phyloP scores from a whole-genome alignment of 2,888 invertebrate species.

The Limenitis camilla region DNA sequence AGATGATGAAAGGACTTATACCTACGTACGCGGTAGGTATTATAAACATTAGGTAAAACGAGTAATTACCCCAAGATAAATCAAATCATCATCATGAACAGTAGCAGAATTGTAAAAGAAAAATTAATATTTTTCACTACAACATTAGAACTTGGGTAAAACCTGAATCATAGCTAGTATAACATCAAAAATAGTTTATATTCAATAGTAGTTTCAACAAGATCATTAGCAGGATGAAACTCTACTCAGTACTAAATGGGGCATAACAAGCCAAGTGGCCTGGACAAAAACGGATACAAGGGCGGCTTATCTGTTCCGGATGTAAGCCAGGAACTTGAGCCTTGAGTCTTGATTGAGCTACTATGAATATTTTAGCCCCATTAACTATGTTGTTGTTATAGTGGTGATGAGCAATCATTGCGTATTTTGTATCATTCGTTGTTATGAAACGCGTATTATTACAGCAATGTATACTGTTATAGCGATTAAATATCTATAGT shows the following conservation, averaged over 20 bases:
- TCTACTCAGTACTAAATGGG: slow-evolving; percentile 18
- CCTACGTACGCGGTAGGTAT: too few relatives aligned
- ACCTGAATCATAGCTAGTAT: neutral
- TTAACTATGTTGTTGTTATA: neutral
- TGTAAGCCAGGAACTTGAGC: slow-evolving; percentile 28
- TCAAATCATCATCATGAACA: too few relatives aligned
- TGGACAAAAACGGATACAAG: slow-evolving; percentile 38
- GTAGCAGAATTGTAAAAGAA: too few relatives aligned
- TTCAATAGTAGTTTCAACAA: slow-evolving; percentile 13
- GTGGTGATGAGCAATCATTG: neutral
- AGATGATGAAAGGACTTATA: too few relatives aligned
- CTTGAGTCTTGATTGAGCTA: slow-evolving; percentile 13
- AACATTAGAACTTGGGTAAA: too few relatives aligned
- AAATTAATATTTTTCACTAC: too few relatives aligned
- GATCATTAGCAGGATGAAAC: slow-evolving; percentile 15
- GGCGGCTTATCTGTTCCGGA: slow-evolving; percentile 43
- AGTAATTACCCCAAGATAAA: too few relatives aligned
- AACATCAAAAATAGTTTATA: slow-evolving; percentile 4
- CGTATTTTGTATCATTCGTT: neutral
- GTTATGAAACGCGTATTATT: neutral
- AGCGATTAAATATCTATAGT: neutral
- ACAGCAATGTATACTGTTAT: neutral
- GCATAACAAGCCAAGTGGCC: slow-evolving; percentile 22
- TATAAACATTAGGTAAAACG: too few relatives aligned
- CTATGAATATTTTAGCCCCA: neutral